Evolutionary conservation across 2,113 vertebrate species (phyloP).

Genomic region (Poecilia latipinna): DNA sequence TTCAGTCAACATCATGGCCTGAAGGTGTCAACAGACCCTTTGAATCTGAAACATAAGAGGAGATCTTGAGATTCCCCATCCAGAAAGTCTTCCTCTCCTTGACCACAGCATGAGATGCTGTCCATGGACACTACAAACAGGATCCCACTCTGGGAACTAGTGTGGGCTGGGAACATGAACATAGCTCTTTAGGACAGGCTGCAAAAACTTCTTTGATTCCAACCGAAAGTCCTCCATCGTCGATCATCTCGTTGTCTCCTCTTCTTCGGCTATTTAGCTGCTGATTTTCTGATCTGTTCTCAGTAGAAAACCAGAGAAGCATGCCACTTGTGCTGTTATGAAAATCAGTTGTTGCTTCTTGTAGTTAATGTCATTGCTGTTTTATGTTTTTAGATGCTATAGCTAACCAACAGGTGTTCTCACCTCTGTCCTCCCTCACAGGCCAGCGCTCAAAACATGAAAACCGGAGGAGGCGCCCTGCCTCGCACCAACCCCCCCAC

Average conservation of each 20-base stretch:
- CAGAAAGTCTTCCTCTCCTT: neutral
- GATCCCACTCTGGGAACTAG: neutral
- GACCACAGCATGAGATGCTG: neutral
- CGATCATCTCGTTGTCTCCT: too few species aligned
- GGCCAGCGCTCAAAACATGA: slow-evolving; percentile 99
- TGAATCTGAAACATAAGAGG: neutral
- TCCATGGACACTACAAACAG: neutral
- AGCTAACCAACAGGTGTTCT: neutral
- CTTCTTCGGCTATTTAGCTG: too few species aligned
- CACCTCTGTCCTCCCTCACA: slow-evolving; percentile 47
- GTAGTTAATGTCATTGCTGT: slow-evolving; percentile 4
- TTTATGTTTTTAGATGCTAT: neutral
- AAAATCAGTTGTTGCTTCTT: too few species aligned
- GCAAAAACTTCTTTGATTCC: too few species aligned
- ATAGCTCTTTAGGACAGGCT: too few species aligned
- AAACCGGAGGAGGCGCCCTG: slow-evolving; percentile 91
- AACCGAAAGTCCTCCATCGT: too few species aligned
- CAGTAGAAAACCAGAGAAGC: too few species aligned
- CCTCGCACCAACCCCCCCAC: slow-evolving; percentile 96
- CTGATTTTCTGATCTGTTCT: too few species aligned
- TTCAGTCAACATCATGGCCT: neutral
- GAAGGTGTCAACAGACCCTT: neutral
- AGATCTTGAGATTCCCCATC: neutral
- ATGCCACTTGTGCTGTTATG: too few species aligned
- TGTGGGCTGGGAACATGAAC: neutral